Percentiles rank a stretch among this genome's conserved stretches.
These are phyloP conservation scores for Microplitis demolitor DNA, from an alignment of 1,140 invertebrate species.

Conservation along the genomic window DNA sequence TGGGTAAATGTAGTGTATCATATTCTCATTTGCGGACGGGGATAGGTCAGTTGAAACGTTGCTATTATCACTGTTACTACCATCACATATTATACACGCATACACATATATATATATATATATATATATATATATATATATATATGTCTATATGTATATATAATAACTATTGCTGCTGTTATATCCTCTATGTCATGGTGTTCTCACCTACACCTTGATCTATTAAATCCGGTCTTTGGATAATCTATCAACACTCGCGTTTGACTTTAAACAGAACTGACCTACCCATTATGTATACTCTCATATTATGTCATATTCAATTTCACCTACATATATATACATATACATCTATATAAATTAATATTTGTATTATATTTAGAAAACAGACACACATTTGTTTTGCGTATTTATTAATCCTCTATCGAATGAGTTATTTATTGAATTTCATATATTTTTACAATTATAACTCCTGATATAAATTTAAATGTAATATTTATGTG, in stretches of 20 bases:
- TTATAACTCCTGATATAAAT: no score
- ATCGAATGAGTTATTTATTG: no score
- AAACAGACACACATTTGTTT: not conserved
- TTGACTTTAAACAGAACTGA: not conserved
- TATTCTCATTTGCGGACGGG: not conserved
- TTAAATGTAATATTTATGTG: no score
- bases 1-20: slow-evolving; percentile 5
- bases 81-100: not conserved
- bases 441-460: no score
- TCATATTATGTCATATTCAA: not conserved
- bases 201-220: not conserved
- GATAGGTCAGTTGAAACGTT: slow-evolving; percentile 11
- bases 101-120: not conserved
- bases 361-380: not conserved
- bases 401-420: not conserved
- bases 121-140: not conserved
- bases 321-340: not conserved
- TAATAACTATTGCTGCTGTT: not conserved
- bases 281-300: not conserved
- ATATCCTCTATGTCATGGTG: not conserved
- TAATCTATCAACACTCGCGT: slow-evolving; percentile 6
- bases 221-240: slow-evolving; percentile 6
- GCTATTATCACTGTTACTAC: slow-evolving; percentile 6
- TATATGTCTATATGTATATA: no score
- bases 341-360: not conserved